Percentiles rank a stretch among this genome's conserved stretches.
Evolutionary conservation across 2,797 vertebrate genomes (phyloP).

Genomic region (Gila robusta): DNA sequence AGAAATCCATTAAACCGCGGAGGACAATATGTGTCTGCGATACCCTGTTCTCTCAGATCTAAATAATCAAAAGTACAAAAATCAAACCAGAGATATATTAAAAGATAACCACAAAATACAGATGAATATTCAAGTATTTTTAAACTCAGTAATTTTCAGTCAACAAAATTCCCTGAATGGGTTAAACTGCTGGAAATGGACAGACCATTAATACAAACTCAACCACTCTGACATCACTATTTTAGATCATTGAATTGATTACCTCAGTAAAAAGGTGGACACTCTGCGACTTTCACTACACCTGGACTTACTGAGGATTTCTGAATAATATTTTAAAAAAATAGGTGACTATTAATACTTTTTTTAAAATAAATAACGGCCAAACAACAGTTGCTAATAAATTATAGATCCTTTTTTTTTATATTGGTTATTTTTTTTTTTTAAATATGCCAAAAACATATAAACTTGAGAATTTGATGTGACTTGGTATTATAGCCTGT

Average conservation of each 20-base stretch:
- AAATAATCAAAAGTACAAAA: background rate
- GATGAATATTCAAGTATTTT: background rate
- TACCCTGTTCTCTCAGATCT: background rate
- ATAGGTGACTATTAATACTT: background rate
- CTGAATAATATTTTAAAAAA: background rate
- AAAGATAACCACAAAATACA: background rate
- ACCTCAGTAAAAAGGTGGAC: background rate
- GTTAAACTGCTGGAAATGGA: background rate
- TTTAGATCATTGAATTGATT: background rate
- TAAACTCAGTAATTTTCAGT: background rate
- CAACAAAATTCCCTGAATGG: background rate
- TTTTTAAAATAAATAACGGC: no score
- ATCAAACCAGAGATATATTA: background rate
- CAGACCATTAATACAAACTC: background rate
- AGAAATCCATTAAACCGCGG: background rate
- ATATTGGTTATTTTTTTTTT: background rate
- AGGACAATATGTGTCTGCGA: background rate
- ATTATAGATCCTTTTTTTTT: background rate
- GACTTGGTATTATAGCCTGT: background rate
- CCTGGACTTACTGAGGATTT: background rate
- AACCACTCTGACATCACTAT: background rate
- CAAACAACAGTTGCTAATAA: conserved; percentile 3
- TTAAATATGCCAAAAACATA: background rate
- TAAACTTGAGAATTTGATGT: background rate
- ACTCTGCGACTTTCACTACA: background rate